Evolutionary conservation across 2,888 invertebrate species (phyloP).

Genomic region (Caenorhabditis macrosperma): DNA sequence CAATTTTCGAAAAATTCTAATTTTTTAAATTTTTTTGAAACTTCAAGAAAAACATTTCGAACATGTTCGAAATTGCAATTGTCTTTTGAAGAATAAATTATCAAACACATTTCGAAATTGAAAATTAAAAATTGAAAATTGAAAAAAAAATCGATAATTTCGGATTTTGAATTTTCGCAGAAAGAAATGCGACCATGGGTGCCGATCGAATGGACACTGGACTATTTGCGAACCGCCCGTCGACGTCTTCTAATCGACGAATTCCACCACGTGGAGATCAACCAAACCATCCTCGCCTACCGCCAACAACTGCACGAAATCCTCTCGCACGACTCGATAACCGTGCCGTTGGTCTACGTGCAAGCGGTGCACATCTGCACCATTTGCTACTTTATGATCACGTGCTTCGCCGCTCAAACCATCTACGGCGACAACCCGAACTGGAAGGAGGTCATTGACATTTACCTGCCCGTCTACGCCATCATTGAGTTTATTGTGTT

Average conservation of each 20-base stretch:
- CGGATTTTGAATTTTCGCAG: neutral
- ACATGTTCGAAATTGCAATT: too few relatives aligned
- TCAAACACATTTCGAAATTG: too few relatives aligned
- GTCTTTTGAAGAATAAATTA: too few relatives aligned
- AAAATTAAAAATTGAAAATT: too few relatives aligned
- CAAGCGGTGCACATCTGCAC: slow-evolving; percentile 67
- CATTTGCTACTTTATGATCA: slow-evolving; percentile 63
- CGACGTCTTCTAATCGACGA: slow-evolving; percentile 46
- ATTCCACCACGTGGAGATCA: slow-evolving; percentile 50
- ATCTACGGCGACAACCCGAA: slow-evolving; percentile 34
- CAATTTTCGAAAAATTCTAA: too few relatives aligned
- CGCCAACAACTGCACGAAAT: slow-evolving; percentile 70
- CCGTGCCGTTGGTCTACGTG: slow-evolving; percentile 69
- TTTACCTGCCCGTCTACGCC: slow-evolving; percentile 62
- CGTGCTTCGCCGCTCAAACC: slow-evolving; percentile 63
- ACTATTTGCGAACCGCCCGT: slow-evolving; percentile 40
- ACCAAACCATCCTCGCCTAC: slow-evolving; percentile 60
- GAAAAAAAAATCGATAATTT: neutral
- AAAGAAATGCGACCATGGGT: slow-evolving; percentile 64
- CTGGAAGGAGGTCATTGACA: slow-evolving; percentile 45
- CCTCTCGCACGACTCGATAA: slow-evolving; percentile 69
- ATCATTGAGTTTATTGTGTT: slow-evolving; percentile 68
- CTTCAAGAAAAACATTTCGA: too few relatives aligned
- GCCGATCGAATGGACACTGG: slow-evolving; percentile 68
- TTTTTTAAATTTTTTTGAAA: too few relatives aligned